These are phyloP conservation scores for Achlya flavicornis DNA, from an alignment of 2,888 invertebrate genomes.

Conservation along the genomic window DNA sequence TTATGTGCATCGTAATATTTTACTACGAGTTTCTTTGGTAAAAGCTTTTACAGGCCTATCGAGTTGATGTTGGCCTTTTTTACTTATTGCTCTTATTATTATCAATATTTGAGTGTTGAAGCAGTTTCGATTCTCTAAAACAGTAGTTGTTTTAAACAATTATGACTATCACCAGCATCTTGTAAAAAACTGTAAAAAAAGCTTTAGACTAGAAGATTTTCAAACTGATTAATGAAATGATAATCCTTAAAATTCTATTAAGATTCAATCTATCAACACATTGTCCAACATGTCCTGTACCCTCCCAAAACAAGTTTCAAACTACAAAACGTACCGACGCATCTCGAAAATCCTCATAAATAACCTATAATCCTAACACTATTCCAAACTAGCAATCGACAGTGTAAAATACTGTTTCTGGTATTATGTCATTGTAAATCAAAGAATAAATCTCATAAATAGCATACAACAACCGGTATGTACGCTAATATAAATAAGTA, in stretches of 20 bases:
- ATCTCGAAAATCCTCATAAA: constrained; percentile 66
- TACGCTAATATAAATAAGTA: constrained; percentile 7
- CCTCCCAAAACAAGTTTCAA: constrained; percentile 34
- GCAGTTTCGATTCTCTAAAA: background rate
- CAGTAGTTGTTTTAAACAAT: background rate
- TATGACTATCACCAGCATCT: background rate
- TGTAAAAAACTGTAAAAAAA: no score
- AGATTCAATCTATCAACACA: constrained; percentile 48
- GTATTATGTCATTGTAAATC: constrained; percentile 29
- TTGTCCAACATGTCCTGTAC: constrained; percentile 34
- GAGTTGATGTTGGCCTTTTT: constrained; percentile 30
- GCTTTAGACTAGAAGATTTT: background rate
- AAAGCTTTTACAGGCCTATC: constrained; percentile 60
- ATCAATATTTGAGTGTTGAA: constrained; percentile 1
- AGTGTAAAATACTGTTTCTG: constrained; percentile 57
- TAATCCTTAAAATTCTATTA: constrained; percentile 36
- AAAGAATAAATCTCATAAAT: constrained; percentile 17
- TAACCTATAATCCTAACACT: constrained; percentile 68
- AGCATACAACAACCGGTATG: constrained; percentile 38
- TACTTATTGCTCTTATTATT: constrained; percentile 27
- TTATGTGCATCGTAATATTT: constrained; percentile 80
- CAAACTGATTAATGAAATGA: constrained; percentile 9
- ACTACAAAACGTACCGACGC: constrained; percentile 56
- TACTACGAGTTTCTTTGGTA: constrained; percentile 70
- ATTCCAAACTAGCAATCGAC: constrained; percentile 59